phyloP scores from a whole-genome alignment of 1,140 invertebrate species.

The Xylocopa sonorina region DNA sequence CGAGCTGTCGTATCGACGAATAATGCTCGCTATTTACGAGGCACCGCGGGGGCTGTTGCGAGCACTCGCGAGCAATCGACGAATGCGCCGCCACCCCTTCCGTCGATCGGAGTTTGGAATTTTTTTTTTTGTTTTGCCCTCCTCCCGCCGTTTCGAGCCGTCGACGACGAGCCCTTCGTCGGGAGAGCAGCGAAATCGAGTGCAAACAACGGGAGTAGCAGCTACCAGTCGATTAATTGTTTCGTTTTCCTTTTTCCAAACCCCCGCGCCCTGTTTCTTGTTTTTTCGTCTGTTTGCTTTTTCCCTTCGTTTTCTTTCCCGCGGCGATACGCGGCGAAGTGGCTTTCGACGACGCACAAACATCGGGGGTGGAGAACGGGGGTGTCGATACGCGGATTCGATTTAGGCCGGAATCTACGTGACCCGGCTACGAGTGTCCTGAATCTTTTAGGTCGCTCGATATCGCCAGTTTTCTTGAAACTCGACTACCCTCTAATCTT shows the following conservation, averaged over 20 bases:
- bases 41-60: not conserved
- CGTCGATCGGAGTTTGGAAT: conserved; percentile 22
- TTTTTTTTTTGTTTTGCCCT: conserved; percentile 3
- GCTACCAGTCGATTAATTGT: conserved; percentile 29
- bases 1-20: conserved; percentile 35
- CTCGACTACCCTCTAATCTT: conserved; percentile 13
- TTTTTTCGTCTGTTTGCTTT: no score
- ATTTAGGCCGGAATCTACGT: not conserved
- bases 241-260: not conserved
- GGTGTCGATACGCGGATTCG: conserved; percentile 4
- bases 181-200: conserved; percentile 29
- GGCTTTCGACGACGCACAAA: conserved; percentile 22
- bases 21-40: conserved; percentile 28
- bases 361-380: not conserved
- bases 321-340: not conserved
- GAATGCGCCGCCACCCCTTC: not conserved
- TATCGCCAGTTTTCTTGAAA: conserved; percentile 27
- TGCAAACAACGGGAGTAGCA: conserved; percentile 32
- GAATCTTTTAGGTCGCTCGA: conserved; percentile 40
- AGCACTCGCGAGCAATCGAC: conserved; percentile 37
- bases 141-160: not conserved
- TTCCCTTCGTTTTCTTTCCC: not conserved
- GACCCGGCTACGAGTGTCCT: conserved; percentile 6
- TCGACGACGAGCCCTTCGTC: conserved; percentile 25
- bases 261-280: no score